Conservation (phyloP, 2,797 vertebrate species). For the Chaenodraco wilsoni region DNA sequence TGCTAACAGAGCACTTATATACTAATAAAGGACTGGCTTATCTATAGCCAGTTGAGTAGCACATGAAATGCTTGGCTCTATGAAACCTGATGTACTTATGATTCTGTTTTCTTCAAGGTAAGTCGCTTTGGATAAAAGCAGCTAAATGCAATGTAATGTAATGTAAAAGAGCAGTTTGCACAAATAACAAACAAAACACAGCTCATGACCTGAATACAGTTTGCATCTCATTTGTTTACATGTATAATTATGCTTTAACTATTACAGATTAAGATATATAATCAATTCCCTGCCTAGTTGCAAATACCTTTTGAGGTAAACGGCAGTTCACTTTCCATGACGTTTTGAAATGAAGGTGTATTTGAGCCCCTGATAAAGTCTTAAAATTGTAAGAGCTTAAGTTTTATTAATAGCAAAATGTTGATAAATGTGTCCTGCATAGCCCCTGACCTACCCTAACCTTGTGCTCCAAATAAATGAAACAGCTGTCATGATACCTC, state of each 20-base stretch:
- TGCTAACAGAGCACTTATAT: too few relatives aligned
- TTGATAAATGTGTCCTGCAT: neutral
- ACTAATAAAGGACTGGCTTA: too few relatives aligned
- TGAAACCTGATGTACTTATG: too few relatives aligned
- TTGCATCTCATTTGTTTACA: neutral
- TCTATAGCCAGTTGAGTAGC: too few relatives aligned
- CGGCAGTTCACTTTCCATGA: neutral
- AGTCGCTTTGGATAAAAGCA: too few relatives aligned
- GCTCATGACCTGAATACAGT: constrained; percentile 6
- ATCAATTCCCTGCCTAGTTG: neutral
- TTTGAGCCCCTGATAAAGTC: neutral
- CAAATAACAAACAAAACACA: constrained; percentile 9
- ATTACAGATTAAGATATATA: neutral
- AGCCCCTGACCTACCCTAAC: neutral
- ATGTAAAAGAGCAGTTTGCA: neutral
- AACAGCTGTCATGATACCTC: neutral
- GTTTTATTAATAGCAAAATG: neutral
- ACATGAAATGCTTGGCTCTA: too few relatives aligned
- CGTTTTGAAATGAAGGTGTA: neutral
- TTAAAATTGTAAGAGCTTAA: neutral
- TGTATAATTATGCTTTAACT: neutral
- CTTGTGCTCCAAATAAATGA: neutral
- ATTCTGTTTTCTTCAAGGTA: too few relatives aligned
- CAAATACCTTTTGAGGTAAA: neutral
- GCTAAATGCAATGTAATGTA: too few relatives aligned